Percentiles rank a stretch among this genome's conserved stretches.
phyloP scores from a whole-genome alignment of 2,113 vertebrate genomes.

The Tetrax tetrax region DNA sequence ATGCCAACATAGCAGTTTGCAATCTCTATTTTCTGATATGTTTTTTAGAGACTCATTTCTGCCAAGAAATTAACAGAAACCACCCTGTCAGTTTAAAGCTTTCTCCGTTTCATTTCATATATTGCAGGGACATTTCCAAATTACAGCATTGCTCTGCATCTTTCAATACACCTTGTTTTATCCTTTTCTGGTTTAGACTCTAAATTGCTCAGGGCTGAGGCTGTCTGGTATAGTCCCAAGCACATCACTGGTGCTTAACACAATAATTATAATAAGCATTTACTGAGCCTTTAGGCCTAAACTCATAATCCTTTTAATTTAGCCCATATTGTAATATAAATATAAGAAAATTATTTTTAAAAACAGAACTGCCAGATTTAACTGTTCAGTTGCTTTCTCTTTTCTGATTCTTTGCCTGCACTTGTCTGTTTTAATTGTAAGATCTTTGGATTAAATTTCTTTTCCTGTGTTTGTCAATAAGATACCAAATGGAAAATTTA shows the following conservation, averaged over 20 bases:
- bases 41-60: neutral
- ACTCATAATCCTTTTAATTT: slow-evolving; percentile 1
- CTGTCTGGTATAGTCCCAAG: neutral
- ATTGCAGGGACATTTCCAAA: neutral
- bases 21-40: neutral
- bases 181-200: neutral
- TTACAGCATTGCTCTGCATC: neutral
- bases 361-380: neutral
- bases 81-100: neutral
- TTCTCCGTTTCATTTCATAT: neutral
- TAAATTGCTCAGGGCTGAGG: neutral
- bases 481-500: neutral
- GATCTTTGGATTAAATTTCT: neutral
- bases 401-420: neutral
- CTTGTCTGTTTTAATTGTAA: neutral
- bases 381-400: neutral
- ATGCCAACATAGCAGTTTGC: neutral
- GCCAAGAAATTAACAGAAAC: neutral
- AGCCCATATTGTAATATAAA: neutral
- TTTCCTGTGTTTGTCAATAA: neutral
- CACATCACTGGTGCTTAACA: neutral
- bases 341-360: neutral
- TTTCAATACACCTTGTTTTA: neutral
- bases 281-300: neutral
- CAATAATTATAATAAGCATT: neutral